phyloP scores from a whole-genome alignment of 2,888 invertebrate genomes.

The Thumatha senex region DNA sequence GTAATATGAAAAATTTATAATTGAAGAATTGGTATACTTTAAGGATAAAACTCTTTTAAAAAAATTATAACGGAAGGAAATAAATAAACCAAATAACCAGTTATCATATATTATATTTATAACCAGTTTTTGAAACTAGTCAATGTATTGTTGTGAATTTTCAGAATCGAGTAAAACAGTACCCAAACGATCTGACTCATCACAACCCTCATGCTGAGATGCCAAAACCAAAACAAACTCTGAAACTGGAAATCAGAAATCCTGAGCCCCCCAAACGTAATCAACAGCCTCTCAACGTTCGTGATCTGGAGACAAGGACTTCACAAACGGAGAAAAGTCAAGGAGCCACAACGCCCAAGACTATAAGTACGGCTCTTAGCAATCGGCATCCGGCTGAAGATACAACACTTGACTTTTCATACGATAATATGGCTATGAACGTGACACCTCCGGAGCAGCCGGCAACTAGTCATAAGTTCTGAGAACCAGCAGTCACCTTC shows the following conservation, averaged over 20 bases:
- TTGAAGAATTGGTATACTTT: too few relatives aligned
- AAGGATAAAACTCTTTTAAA: too few relatives aligned
- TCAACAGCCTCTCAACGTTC: constrained; percentile 65
- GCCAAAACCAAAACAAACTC: constrained; percentile 68
- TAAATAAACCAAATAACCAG: too few relatives aligned
- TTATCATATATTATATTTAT: too few relatives aligned
- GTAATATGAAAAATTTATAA: too few relatives aligned
- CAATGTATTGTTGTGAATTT: constrained; percentile 17
- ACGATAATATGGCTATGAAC: constrained; percentile 91
- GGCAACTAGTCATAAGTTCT: constrained; percentile 66
- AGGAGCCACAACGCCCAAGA: constrained; percentile 84
- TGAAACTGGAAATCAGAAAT: constrained; percentile 72
- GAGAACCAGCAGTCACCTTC: constrained; percentile 49
- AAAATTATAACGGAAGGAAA: too few relatives aligned
- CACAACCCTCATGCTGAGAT: constrained; percentile 77
- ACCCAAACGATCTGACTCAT: constrained; percentile 70
- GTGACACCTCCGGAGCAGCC: constrained; percentile 84
- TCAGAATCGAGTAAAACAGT: constrained; percentile 76
- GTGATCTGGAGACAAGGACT: constrained; percentile 66
- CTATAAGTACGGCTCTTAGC: constrained; percentile 88
- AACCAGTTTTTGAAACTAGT: too few relatives aligned
- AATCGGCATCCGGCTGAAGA: constrained; percentile 90
- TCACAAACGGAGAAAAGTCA: constrained; percentile 78
- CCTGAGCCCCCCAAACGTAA: constrained; percentile 66
- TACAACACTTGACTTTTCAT: constrained; percentile 89